Percentiles rank a stretch among this genome's conserved stretches.
These are phyloP conservation scores for Sphaerolaimus hirsutus DNA, from an alignment of 2,888 invertebrate species.

Conservation along the genomic window DNA sequence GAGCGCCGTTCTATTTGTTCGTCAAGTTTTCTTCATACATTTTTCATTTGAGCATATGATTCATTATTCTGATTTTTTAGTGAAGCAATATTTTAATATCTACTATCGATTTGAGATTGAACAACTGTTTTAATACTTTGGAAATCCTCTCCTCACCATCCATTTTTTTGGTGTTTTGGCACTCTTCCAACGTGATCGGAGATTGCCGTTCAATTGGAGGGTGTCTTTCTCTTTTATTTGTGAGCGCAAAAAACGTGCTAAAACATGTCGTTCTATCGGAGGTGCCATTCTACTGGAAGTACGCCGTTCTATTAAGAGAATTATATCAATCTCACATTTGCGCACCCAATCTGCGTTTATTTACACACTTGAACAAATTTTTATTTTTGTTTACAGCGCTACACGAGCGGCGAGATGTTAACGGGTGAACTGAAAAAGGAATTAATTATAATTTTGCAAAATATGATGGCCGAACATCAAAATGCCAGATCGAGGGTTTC, in stretches of 20 bases:
- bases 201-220: no score
- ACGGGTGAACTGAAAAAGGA: slow-evolving; percentile 83
- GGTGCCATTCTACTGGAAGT: no score
- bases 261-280: no score
- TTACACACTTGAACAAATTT: not conserved
- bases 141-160: no score
- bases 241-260: no score
- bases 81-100: no score
- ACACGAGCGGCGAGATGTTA: slow-evolving; percentile 59
- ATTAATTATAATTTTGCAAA: slow-evolving; percentile 52
- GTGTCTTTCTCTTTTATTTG: no score
- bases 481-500: no score
- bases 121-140: not conserved
- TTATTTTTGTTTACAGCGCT: slow-evolving; percentile 35
- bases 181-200: no score
- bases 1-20: not conserved
- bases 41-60: not conserved
- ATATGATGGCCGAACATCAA: slow-evolving; percentile 55
- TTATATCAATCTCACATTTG: not conserved
- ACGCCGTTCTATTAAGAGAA: no score
- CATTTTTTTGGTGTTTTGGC: no score
- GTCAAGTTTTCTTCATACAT: not conserved
- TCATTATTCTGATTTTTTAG: no score
- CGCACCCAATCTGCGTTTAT: not conserved
- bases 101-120: not conserved